A percentile compares a stretch with the other conserved stretches of the same genome.
Conservation (phyloP, 2,113 vertebrate species). For the Fulica atra region DNA sequence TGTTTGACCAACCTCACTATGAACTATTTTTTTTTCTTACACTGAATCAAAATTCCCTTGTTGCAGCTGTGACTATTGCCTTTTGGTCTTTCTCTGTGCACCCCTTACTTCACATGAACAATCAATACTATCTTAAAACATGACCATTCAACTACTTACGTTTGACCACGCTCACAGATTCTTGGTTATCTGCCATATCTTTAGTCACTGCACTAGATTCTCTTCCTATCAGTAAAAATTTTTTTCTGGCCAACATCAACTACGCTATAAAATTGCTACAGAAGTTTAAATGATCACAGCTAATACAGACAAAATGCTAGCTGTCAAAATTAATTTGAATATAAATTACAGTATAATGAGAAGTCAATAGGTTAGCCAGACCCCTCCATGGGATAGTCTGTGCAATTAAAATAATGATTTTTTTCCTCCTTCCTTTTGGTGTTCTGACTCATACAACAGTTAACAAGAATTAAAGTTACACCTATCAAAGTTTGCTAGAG, state of each 20-base stretch:
- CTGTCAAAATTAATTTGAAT: slow-evolving; percentile 23
- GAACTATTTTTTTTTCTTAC: neutral
- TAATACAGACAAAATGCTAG: slow-evolving; percentile 28
- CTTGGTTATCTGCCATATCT: neutral
- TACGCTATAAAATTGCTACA: neutral
- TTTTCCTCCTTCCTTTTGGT: neutral
- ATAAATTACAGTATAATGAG: neutral
- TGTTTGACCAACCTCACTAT: neutral
- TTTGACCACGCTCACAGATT: rapidly evolving
- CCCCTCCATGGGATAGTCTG: neutral
- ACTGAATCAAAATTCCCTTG: neutral
- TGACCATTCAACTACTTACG: neutral
- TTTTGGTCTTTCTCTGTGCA: neutral
- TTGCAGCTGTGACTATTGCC: neutral
- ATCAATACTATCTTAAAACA: neutral
- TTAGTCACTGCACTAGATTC: neutral
- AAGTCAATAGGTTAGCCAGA: slow-evolving; percentile 3
- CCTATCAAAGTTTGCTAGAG: neutral
- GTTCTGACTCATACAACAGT: neutral
- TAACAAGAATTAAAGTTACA: neutral
- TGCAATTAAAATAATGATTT: slow-evolving; percentile 3
- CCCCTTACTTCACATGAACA: neutral
- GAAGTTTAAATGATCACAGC: neutral
- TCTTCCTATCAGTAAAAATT: neutral
- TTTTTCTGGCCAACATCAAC: neutral